Base-by-base conservation (phyloP, 2,888 invertebrate species). In the Sclerodermus sp. region DNA sequence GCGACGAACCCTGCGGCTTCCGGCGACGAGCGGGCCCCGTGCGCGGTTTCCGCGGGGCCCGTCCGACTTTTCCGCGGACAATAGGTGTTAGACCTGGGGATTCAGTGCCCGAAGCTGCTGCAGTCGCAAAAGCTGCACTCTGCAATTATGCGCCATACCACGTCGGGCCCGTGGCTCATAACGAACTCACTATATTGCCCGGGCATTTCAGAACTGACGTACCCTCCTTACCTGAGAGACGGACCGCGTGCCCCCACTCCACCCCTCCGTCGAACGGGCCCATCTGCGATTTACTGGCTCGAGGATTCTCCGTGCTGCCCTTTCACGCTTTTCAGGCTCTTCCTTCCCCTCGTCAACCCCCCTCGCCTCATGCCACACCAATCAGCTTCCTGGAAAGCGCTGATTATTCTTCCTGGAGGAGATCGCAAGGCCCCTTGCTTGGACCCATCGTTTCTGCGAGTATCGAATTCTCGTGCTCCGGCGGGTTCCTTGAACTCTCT, bases 141-240 rank as follows among this genome's bases (percentile, higher is more conserved):
- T 77, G 64, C 76, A 77, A 77, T 77, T 77, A 77, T 71, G 74
- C 76, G 73, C 74, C 66, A 74, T 76, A 76, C 67, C 71, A 73
- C 70, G 73, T 75, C 76, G 70, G 62, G 53, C 60, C 65, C 63
- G 66, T 34, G 13, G 69, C 64, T 74, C 76, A 66, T 77, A 77
- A 76, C 75, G 72, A 77, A 76, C 73, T 67, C 66, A 67, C 68
- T 74, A 75, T 76, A 76, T 74, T 74, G 67, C 72, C 58, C 61
- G 45, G 57, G 63, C 60, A 14, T 69, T 69, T 70, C 65, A 56
- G 67, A 66, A 66, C 62, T 60, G 48, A 47, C 53, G 51, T 45
- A 60, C 53, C 58, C 58, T 60, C 63, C 56, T 63, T 63, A 54
- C 58, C 55, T 47, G 55, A 36, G 46, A n/a, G n/a, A n/a, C n/a